Base-by-base conservation (phyloP, 2,888 invertebrate genomes). In the Patella ulyssiponensis region DNA sequence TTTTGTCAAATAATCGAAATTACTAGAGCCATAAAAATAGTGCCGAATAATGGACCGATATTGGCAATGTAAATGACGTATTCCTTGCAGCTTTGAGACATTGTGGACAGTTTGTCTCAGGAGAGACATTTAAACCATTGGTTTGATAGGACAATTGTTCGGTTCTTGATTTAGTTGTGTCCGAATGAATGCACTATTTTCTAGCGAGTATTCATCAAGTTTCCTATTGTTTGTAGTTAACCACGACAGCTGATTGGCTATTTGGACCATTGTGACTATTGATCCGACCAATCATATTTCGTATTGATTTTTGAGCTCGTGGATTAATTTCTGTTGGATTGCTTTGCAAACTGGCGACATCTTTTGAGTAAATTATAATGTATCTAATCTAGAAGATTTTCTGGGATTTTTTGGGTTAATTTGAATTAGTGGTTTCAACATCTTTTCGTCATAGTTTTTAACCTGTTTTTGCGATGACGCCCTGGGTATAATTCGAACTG, bases 111-210 rank as follows among this genome's bases (percentile, higher is more conserved):
- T 14, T 20, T 12, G 20, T 64, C 64, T 23, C 64, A 20, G 20
- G 64, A 23, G 64, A 64, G 20, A 20, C 23, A 64, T 64, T 64
- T 23, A 20, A 23, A 64, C 64, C 23, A 64, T 23, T 20, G 11
- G 20, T 14, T 23, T 64, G 23, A 20, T 23, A 64, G 23, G 23
- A 11, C 23, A 64, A 23, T 64, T 64, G 64, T 64, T 64, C 23
- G 64, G 20, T 11, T 23, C 12, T 23, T 20, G 20, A 64, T 23
- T 20, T 14, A 64, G 23, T 64, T 64, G 20, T 64, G 23, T 23
- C 20, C 23, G 20, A 23, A 64, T 64, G 20, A 64, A 64, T 64
- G 64, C 20, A 64, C 64, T 64, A 58, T 58, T 58, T 58, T 58
- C 14, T 20, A 58, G 17, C 58, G 58, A 64, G 64, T 64, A 64